Evolutionary conservation across 2,113 vertebrate species (phyloP).

Genomic region (Sitta europaea): DNA sequence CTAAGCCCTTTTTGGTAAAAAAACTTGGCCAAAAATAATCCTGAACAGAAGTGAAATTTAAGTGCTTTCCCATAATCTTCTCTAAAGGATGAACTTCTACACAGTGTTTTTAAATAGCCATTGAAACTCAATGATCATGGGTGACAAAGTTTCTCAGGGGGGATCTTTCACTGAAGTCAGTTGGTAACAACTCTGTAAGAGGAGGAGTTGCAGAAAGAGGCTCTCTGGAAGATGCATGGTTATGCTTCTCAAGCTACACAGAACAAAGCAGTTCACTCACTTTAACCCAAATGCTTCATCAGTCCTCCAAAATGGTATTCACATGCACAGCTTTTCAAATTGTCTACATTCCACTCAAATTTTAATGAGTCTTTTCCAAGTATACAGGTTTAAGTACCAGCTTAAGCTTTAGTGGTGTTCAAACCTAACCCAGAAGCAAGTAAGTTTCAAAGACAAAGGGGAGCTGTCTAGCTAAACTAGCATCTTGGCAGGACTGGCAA

Average conservation of each 20-base stretch:
- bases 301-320: background rate
- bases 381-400: background rate
- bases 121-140: background rate
- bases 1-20: conserved; percentile 64
- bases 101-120: background rate
- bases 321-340: background rate
- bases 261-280: background rate
- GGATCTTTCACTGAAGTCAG: background rate
- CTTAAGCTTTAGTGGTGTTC: background rate
- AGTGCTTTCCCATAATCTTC: conserved; percentile 24
- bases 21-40: conserved; percentile 27
- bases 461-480: background rate
- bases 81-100: background rate
- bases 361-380: background rate
- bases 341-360: background rate
- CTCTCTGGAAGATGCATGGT: background rate
- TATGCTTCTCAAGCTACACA: background rate
- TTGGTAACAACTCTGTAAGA: background rate
- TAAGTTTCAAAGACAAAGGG: background rate
- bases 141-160: background rate
- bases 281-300: background rate
- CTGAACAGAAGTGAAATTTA: conserved; percentile 49
- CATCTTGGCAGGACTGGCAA: background rate
- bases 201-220: background rate
- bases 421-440: background rate